Conservation (phyloP, 2,888 invertebrate species). For the Holacanthella duospinosa region DNA sequence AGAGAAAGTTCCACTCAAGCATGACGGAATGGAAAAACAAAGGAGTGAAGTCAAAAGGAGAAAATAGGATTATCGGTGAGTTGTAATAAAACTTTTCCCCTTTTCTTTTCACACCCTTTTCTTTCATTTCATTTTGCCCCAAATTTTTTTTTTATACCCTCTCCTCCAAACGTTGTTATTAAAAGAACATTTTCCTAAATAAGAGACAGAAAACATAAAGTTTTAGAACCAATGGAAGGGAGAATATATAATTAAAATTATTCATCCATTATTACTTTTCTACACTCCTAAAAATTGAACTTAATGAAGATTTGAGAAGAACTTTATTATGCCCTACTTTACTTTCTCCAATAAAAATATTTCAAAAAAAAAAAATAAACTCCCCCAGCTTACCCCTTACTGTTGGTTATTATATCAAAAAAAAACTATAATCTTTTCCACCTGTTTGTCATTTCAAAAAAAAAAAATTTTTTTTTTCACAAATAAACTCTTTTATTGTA, state of each 20-base stretch:
- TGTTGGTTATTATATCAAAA: no score
- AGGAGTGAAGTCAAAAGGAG: conserved; percentile 19
- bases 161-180: not conserved
- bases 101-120: conserved; percentile 13
- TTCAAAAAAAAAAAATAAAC: no score
- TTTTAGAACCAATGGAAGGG: not conserved
- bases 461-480: no score
- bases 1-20: not conserved
- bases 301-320: no score
- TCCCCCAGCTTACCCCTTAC: no score
- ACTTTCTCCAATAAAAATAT: no score
- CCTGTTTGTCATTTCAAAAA: no score
- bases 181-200: not conserved
- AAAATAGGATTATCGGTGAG: conserved; percentile 37
- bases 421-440: no score
- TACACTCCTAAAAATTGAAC: no score
- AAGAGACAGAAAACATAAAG: not conserved
- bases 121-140: conserved; percentile 16
- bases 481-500: no score
- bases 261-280: not conserved
- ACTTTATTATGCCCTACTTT: no score
- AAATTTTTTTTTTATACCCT: conserved; percentile 10
- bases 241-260: not conserved
- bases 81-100: conserved; percentile 34
- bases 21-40: conserved; percentile 4